A percentile compares a stretch with the other conserved stretches of the same genome.
These are phyloP conservation scores for Microplitis mediator DNA, from an alignment of 1,140 invertebrate genomes.

Conservation along the genomic window DNA sequence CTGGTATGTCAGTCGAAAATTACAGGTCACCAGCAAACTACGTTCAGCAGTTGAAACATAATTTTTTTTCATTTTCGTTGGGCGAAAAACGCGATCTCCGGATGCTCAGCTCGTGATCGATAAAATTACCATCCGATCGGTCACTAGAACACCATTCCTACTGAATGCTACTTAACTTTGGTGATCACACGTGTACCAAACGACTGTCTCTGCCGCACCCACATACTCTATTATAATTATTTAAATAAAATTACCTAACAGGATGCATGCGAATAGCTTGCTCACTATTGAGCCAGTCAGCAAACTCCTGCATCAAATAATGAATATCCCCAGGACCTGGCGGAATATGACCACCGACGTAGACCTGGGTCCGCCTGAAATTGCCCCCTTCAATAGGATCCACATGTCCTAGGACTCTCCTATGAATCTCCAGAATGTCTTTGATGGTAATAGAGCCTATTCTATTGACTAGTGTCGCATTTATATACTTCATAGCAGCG, in stretches of 20 bases:
- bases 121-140: too few species aligned
- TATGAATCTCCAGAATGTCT: slow-evolving; percentile 93
- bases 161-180: too few species aligned
- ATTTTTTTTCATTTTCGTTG: background rate
- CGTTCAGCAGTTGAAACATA: too few species aligned
- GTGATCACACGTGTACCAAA: too few species aligned
- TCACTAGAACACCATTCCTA: too few species aligned
- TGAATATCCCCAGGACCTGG: slow-evolving; percentile 82
- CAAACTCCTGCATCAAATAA: slow-evolving; percentile 84
- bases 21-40: too few species aligned
- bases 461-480: slow-evolving; percentile 82
- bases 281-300: slow-evolving; percentile 90
- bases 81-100: background rate
- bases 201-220: too few species aligned
- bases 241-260: slow-evolving; percentile 68
- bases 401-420: slow-evolving; percentile 90
- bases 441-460: slow-evolving; percentile 66
- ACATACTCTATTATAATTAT: background rate
- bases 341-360: slow-evolving; percentile 89
- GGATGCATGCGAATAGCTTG: slow-evolving; percentile 83
- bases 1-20: too few species aligned
- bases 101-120: too few species aligned
- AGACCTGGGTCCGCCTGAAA: slow-evolving; percentile 85
- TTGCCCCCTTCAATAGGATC: slow-evolving; percentile 87
- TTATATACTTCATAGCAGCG: slow-evolving; percentile 94